These are phyloP conservation scores for Mallateleia sp. DNA, from an alignment of 2,888 invertebrate genomes.

Conservation along the genomic window DNA sequence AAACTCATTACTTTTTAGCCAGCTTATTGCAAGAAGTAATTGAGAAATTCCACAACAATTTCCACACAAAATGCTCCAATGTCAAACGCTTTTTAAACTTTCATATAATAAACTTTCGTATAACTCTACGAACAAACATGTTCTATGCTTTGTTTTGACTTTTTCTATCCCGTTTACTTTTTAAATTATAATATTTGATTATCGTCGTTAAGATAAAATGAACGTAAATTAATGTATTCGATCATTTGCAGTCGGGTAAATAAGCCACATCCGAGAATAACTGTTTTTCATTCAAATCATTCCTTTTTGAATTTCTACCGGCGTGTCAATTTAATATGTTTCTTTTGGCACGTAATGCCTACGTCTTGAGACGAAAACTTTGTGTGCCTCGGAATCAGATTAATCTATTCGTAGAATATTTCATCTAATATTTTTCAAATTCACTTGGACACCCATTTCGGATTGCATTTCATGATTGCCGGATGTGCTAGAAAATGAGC, in stretches of 20 bases:
- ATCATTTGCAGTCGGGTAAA: slow-evolving; percentile 39
- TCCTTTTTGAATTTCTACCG: slow-evolving; percentile 49
- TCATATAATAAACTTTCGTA: background rate
- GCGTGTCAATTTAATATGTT: slow-evolving; percentile 72
- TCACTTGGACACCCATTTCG: slow-evolving; percentile 42
- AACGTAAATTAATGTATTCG: slow-evolving; percentile 12
- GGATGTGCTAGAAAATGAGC: slow-evolving; percentile 54
- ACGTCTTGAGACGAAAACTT: slow-evolving; percentile 60
- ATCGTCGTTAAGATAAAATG: background rate
- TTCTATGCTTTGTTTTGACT: background rate
- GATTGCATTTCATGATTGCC: slow-evolving; percentile 50
- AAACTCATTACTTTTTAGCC: slow-evolving; percentile 56
- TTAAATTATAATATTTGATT: slow-evolving; percentile 5
- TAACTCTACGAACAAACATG: background rate
- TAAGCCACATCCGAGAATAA: slow-evolving; percentile 56
- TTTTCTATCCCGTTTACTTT: background rate
- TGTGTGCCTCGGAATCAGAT: slow-evolving; percentile 59
- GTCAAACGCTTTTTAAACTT: slow-evolving; percentile 7
- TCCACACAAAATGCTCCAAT: slow-evolving; percentile 18
- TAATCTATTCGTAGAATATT: slow-evolving; percentile 69
- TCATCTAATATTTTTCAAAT: slow-evolving; percentile 55
- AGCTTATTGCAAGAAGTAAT: slow-evolving; percentile 78
- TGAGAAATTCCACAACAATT: slow-evolving; percentile 60
- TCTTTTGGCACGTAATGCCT: slow-evolving; percentile 64
- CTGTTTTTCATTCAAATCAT: slow-evolving; percentile 56